Evolutionary conservation across 1,140 invertebrate species (phyloP), one percentile per base, ranked within the genome.

Genomic region (Neodiprion fabricii): DNA sequence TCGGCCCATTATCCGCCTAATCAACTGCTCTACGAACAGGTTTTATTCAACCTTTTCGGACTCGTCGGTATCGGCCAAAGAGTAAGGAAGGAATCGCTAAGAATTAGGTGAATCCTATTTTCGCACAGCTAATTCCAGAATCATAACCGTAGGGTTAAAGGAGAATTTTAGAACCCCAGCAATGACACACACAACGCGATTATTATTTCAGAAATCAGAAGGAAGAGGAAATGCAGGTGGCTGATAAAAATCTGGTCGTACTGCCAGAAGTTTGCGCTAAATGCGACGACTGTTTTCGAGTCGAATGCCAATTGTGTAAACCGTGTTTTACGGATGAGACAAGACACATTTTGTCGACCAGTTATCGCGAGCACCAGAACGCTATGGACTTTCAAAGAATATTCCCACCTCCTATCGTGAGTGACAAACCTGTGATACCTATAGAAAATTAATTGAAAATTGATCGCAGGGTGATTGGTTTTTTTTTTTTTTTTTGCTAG

Each of bases 1-100:
- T 98, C 97, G 0, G 93, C 94, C 0, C 97, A 99, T 88, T 99
- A 95, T 86, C 92, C 93, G 66, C 93, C 92, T 0, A 99, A 99
- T 85, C 92, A 92, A 75, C 83, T 96, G 10, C 85, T 99, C 0
- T 99, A 99, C 79, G 95, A 99, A 82, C 97, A 99, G 89, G 95
- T 99, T 4, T 79, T 99, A 5, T 97, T 94, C 82, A 98, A 95
- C 85, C 82, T 97, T 61, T 92, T 99, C 48, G 91, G 92, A 53
- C 80, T 99, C 9, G 91, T 95, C n/a, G 96, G 97, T 0, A 85
- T 98, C 4, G 91, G 89, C 1, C 88, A 90, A 79, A 87, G 90
- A 68, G 84, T 90, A 0, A 82, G 78, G 47, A 84, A 83, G 72
- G 74, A 83, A 67, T 85, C 85, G 21, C 79, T 89, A 12, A 82